phyloP scores from a whole-genome alignment of 1,140 invertebrate species.

The Bombus soroeensis region DNA sequence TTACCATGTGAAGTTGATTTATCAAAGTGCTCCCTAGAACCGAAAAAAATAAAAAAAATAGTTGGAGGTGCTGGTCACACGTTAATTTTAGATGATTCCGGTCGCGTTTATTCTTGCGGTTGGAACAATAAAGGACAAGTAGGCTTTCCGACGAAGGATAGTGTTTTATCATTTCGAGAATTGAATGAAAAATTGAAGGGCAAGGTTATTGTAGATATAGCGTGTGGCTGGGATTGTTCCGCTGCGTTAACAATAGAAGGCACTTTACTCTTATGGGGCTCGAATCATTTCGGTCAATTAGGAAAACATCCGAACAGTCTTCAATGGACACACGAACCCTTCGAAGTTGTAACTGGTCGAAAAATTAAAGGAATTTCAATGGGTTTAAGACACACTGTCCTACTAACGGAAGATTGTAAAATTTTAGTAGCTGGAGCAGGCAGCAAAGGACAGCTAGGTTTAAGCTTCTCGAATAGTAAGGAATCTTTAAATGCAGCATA shows the following conservation, averaged over 20 bases:
- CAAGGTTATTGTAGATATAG: conserved; percentile 83
- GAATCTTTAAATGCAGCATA: conserved; percentile 58
- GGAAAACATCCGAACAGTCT: conserved; percentile 74
- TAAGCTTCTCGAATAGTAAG: conserved; percentile 64
- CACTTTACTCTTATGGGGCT: conserved; percentile 89
- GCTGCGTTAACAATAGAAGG: conserved; percentile 86
- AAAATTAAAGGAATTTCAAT: conserved; percentile 69
- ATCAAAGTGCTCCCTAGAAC: conserved; percentile 74
- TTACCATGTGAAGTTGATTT: conserved; percentile 84
- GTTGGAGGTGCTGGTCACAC: conserved; percentile 90
- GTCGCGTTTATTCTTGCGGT: conserved; percentile 91
- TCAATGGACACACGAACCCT: conserved; percentile 43
- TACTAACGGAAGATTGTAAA: conserved; percentile 86
- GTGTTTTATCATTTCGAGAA: conserved; percentile 59
- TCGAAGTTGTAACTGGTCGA: conserved; percentile 29
- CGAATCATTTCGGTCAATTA: conserved; percentile 89
- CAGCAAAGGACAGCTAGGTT: conserved; percentile 86
- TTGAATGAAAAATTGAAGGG: conserved; percentile 67
- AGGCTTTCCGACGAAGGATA: conserved; percentile 82
- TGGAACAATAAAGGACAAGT: conserved; percentile 93
- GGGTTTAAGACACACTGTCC: conserved; percentile 87
- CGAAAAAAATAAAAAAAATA: conserved; percentile 84
- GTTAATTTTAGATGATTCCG: conserved; percentile 86
- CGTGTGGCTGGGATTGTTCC: conserved; percentile 89
- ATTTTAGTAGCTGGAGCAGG: conserved; percentile 86